phyloP scores from a whole-genome alignment of 2,888 invertebrate genomes.

The Cordilura impudica region DNA sequence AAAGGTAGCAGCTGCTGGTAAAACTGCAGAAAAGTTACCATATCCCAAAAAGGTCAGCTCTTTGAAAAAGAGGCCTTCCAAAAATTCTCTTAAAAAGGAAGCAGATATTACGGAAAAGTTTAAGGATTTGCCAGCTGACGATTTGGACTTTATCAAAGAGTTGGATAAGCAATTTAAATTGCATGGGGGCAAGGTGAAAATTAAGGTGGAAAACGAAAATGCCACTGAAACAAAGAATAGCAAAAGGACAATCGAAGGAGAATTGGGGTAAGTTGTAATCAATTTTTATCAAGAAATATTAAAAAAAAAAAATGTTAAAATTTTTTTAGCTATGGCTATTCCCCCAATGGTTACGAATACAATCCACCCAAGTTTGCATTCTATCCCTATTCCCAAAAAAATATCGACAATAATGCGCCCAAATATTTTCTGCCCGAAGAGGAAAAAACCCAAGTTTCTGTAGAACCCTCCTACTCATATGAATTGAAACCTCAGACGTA shows the following conservation, averaged over 20 bases:
- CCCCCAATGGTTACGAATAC: slow-evolving; percentile 74
- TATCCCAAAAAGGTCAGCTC: slow-evolving; percentile 75
- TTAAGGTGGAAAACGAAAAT: slow-evolving; percentile 76
- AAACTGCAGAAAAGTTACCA: slow-evolving; percentile 63
- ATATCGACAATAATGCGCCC: slow-evolving; percentile 77
- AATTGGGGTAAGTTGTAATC: slow-evolving; percentile 86
- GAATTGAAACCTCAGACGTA: slow-evolving; percentile 74
- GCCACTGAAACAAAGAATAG: slow-evolving; percentile 70
- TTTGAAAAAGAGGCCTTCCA: slow-evolving; percentile 69
- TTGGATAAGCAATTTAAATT: slow-evolving; percentile 77
- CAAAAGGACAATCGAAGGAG: slow-evolving; percentile 86
- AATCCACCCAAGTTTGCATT: slow-evolving; percentile 81
- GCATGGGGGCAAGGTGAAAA: slow-evolving; percentile 76
- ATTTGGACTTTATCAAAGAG: slow-evolving; percentile 77
- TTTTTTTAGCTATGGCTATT: slow-evolving; percentile 74
- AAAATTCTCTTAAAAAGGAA: slow-evolving; percentile 43
- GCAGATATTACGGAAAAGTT: slow-evolving; percentile 70
- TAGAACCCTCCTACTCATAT: slow-evolving; percentile 81
- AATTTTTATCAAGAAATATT: too few relatives aligned
- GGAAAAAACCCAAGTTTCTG: slow-evolving; percentile 78
- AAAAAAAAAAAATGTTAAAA: slow-evolving; percentile 64
- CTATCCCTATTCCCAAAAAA: slow-evolving; percentile 85
- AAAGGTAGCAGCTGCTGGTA: slow-evolving; percentile 38
- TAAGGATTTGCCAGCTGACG: slow-evolving; percentile 73
- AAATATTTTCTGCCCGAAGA: slow-evolving; percentile 66